Percentiles rank a stretch among this genome's conserved stretches.
phyloP scores from a whole-genome alignment of 2,888 invertebrate genomes.

The Rhabditoides inermis region DNA sequence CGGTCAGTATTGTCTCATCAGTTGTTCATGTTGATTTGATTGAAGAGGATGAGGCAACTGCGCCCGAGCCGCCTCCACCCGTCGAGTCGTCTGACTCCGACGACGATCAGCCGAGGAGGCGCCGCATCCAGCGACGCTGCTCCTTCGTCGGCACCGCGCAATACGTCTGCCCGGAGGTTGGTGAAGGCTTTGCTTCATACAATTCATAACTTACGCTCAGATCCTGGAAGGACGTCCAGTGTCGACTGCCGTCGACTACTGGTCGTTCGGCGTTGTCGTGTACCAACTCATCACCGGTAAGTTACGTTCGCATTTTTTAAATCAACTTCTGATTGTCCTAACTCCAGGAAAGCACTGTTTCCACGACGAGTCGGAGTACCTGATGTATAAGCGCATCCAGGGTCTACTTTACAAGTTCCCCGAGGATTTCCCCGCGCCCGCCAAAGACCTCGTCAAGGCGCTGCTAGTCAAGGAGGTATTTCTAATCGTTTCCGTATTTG shows the following conservation, averaged over 20 bases:
- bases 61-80: no score
- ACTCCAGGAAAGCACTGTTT: slow-evolving; percentile 31
- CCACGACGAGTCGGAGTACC: slow-evolving; percentile 68
- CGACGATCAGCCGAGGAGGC: background rate
- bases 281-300: slow-evolving; percentile 28
- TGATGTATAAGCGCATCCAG: slow-evolving; percentile 88
- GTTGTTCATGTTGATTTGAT: no score
- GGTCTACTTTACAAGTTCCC: slow-evolving; percentile 84
- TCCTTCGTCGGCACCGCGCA: slow-evolving; percentile 94
- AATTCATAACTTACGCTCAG: no score
- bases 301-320: no score
- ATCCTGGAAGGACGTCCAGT: slow-evolving; percentile 20
- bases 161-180: slow-evolving; percentile 89
- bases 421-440: slow-evolving; percentile 75
- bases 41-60: no score
- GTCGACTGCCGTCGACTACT: slow-evolving; percentile 28
- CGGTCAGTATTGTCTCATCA: no score
- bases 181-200: no score
- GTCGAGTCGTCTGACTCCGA: no score
- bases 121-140: slow-evolving; percentile 28
- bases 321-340: background rate
- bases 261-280: slow-evolving; percentile 27
- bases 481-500: background rate
- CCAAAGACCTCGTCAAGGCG: slow-evolving; percentile 77
- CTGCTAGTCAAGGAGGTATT: slow-evolving; percentile 66